Evolutionary conservation across 2,888 invertebrate species (phyloP), one percentile per base, ranked within the genome.

Genomic region (Myopa testacea): DNA sequence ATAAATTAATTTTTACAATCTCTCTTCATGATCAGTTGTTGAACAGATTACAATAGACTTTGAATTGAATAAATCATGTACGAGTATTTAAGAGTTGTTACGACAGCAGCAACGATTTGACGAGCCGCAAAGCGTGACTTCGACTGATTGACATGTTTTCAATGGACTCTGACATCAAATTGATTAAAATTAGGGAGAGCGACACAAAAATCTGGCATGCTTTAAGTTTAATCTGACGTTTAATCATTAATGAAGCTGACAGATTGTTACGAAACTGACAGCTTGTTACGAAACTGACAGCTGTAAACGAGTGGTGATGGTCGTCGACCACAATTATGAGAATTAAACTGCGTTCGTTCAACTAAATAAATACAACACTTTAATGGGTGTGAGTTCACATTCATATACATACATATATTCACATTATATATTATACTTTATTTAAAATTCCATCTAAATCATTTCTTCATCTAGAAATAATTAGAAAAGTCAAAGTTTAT

Each of bases 191-290:
- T 55, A 38, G 58, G 38, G 34, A 70, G 70, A 6, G 70, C 76
- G 78, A 78, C 78, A 77, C 68, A 10, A 19, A 68, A 45, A 68
- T 40, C 38, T 40, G 60, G 71, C 55, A 19, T 73, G 73, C 76
- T 78, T 78, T 50, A 73, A 83, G 82, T 83, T 82, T 84, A 86
- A 86, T 84, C 86, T 86, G 86, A 84, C 86, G 85, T 85, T 86
- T 86, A 87, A 86, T 87, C 87, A 87, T 85, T 87, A 86, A 86
- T 86, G 85, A 86, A 85, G 83, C 84, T 83, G 85, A 86, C 85
- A 86, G 85, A 82, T 85, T 85, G 86, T 85, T 85, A 83, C 85
- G 83, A 85, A 83, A 83, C 82, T 86, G 86, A 86, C 86, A 86
- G 86, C 83, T 85, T 84, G 86, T 85, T 86, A 83, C 84, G 83